These are phyloP conservation scores for Pogonus chalceus DNA, from an alignment of 1,140 invertebrate genomes.

Conservation along the genomic window DNA sequence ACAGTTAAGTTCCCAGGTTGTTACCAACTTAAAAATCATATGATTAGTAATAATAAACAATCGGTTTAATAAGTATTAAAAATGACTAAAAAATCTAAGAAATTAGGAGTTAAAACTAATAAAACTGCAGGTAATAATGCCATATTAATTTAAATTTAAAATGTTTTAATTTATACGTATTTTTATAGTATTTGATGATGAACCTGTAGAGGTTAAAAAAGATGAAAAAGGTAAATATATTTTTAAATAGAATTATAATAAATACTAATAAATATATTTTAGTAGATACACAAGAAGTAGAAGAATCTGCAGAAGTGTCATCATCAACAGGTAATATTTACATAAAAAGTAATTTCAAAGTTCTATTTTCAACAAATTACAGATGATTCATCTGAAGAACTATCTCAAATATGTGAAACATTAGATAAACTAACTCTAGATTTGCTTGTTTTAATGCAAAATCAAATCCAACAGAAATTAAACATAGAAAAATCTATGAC, in stretches of 20 bases:
- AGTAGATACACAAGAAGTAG: too few relatives aligned
- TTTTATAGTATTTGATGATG: background rate
- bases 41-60: background rate
- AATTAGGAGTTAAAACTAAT: slow-evolving; percentile 1
- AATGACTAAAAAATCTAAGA: background rate
- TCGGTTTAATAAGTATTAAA: background rate
- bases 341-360: too few relatives aligned
- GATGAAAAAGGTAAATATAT: too few relatives aligned
- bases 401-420: slow-evolving; percentile 37
- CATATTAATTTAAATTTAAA: background rate
- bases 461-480: slow-evolving; percentile 51
- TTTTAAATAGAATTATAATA: too few relatives aligned
- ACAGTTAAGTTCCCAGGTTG: too few relatives aligned
- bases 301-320: too few relatives aligned
- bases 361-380: too few relatives aligned
- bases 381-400: too few relatives aligned
- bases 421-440: slow-evolving; percentile 51
- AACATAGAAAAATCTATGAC: slow-evolving; percentile 52
- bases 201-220: background rate
- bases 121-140: background rate
- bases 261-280: too few relatives aligned
- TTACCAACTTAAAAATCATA: too few relatives aligned
- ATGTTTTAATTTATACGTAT: background rate
- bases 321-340: too few relatives aligned
- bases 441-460: slow-evolving; percentile 55